phyloP scores from a whole-genome alignment of 1,140 invertebrate species.

The Ceratina japonica region DNA sequence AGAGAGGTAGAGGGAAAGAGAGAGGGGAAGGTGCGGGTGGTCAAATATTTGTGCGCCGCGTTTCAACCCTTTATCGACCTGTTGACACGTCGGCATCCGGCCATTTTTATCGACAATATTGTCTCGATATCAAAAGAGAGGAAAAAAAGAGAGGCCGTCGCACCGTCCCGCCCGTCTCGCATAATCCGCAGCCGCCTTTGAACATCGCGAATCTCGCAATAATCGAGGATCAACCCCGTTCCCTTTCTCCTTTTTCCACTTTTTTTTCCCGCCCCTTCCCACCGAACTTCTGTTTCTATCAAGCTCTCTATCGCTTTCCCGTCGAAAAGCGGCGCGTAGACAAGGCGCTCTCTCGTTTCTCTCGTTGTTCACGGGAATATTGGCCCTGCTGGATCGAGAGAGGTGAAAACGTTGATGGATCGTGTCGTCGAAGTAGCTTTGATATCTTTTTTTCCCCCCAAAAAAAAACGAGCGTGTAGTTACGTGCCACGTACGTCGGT shows the following conservation, averaged over 20 bases:
- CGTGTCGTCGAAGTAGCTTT: neutral
- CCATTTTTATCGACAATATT: conserved; percentile 57
- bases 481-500: neutral
- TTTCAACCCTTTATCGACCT: conserved; percentile 65
- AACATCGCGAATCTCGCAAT: conserved; percentile 43
- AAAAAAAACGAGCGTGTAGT: neutral
- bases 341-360: neutral
- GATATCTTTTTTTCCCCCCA: neutral
- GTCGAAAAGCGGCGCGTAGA: neutral
- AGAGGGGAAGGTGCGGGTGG: conserved; percentile 53
- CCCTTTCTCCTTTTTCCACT: neutral
- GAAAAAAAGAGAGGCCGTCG: neutral
- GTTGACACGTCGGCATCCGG: conserved; percentile 60
- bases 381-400: neutral
- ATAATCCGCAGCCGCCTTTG: conserved; percentile 33
- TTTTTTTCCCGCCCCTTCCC: neutral
- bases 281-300: neutral
- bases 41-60: conserved; percentile 60
- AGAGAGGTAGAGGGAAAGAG: neutral
- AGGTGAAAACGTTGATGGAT: conserved; percentile 18
- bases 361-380: neutral
- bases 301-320: neutral
- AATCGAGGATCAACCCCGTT: conserved; percentile 9
- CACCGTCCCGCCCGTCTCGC: conserved; percentile 7
- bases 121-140: conserved; percentile 58